A percentile compares a stretch with the other conserved stretches of the same genome.
Conservation (phyloP, 1,140 invertebrate genomes). For the Papilio dardanus region DNA sequence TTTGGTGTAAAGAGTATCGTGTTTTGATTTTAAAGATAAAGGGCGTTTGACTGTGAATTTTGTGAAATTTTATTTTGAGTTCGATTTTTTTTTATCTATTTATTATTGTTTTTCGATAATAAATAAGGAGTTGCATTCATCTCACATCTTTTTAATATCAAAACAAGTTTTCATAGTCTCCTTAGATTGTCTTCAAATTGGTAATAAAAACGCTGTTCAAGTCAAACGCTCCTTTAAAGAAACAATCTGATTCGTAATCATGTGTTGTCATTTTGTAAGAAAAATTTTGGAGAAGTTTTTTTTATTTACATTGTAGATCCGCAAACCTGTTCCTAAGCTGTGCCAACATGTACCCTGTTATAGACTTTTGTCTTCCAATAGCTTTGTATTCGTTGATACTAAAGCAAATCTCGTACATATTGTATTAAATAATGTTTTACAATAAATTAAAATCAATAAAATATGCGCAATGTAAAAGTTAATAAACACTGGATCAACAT, state of each 20-base stretch:
- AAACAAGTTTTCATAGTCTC: too few species aligned
- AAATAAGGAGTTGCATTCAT: too few species aligned
- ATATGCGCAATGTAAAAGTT: slow-evolving; percentile 72
- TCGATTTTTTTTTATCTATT: too few species aligned
- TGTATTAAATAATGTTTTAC: slow-evolving; percentile 77
- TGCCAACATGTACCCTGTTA: slow-evolving; percentile 56
- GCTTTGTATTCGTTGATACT: slow-evolving; percentile 56
- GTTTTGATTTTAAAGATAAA: neutral
- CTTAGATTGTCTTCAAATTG: neutral
- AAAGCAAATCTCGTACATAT: slow-evolving; percentile 62
- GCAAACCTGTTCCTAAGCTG: slow-evolving; percentile 56
- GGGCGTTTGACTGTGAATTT: slow-evolving; percentile 9
- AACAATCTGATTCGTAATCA: slow-evolving; percentile 12
- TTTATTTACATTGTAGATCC: slow-evolving; percentile 35
- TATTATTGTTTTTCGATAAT: too few species aligned
- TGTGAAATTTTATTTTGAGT: too few species aligned
- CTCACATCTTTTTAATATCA: too few species aligned
- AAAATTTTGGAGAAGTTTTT: slow-evolving; percentile 34
- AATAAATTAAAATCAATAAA: slow-evolving; percentile 74
- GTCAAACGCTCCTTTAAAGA: slow-evolving; percentile 17
- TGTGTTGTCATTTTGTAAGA: slow-evolving; percentile 8
- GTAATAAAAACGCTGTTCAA: neutral
- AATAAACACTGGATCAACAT: slow-evolving; percentile 74
- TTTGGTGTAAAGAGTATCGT: neutral
- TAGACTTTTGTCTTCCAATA: slow-evolving; percentile 77